A percentile compares a stretch with the other conserved stretches of the same genome.
Evolutionary conservation across 2,797 vertebrate genomes (phyloP).

Genomic region (Esox lucius): DNA sequence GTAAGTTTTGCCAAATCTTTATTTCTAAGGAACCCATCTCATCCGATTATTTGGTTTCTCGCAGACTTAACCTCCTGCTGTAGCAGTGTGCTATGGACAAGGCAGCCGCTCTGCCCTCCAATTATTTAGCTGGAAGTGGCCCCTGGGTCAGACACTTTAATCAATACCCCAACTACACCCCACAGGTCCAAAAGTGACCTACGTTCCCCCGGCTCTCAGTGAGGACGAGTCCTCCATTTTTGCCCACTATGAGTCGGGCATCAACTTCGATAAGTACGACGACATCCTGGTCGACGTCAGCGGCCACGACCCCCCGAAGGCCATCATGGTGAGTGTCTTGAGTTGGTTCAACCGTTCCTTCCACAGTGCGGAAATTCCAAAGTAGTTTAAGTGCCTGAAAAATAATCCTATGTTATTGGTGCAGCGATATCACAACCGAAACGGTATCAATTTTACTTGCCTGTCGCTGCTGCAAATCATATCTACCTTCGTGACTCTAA

Average conservation of each 20-base stretch:
- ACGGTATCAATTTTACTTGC: too few relatives aligned
- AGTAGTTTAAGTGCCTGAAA: too few relatives aligned
- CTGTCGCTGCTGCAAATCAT: too few relatives aligned
- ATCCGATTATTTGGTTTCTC: neutral
- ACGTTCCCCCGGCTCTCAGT: conserved; percentile 85
- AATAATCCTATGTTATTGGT: too few relatives aligned
- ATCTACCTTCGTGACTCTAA: too few relatives aligned
- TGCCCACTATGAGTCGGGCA: conserved; percentile 83
- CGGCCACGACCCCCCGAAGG: conserved; percentile 80
- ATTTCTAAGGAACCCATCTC: neutral
- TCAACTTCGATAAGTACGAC: conserved; percentile 95
- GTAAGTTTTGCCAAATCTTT: neutral
- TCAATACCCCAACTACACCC: neutral
- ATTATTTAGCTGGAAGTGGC: neutral
- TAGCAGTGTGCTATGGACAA: neutral
- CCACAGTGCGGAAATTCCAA: too few relatives aligned
- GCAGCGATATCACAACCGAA: too few relatives aligned
- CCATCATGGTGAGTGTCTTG: conserved; percentile 80
- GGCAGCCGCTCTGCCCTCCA: neutral
- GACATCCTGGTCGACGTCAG: conserved; percentile 86
- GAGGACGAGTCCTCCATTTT: conserved; percentile 87
- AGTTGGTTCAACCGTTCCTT: too few relatives aligned
- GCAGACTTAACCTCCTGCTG: too few relatives aligned
- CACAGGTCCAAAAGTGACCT: conserved; percentile 84
- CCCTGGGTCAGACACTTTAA: too few relatives aligned